Evolutionary conservation across 2,888 invertebrate species (phyloP).

Genomic region (Ceramica pisi): DNA sequence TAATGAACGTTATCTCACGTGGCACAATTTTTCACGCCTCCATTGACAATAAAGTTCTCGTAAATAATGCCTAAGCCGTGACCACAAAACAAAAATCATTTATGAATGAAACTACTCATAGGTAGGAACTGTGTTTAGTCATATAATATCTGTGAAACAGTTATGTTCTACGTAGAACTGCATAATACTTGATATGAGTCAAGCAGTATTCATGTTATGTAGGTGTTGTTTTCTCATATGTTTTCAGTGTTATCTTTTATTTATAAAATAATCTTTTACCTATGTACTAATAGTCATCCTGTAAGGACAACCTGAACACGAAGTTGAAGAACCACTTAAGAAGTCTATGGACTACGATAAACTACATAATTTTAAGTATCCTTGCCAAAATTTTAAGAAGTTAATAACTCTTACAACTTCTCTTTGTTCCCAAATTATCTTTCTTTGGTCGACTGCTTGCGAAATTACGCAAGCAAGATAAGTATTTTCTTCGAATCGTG

Average conservation of each 20-base stretch:
- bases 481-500: conserved; percentile 36
- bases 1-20: conserved; percentile 68
- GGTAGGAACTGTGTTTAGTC: conserved; percentile 81
- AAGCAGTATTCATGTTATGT: conserved; percentile 62
- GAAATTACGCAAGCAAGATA: conserved; percentile 49
- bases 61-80: conserved; percentile 43
- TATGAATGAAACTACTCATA: conserved; percentile 85
- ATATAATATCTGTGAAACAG: conserved; percentile 77
- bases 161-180: conserved; percentile 75
- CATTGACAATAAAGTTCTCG: conserved; percentile 47
- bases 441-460: conserved; percentile 9
- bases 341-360: not conserved
- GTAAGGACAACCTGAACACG: not conserved
- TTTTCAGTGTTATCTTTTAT: conserved; percentile 31
- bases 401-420: not conserved
- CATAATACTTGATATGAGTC: conserved; percentile 76
- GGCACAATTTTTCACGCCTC: conserved; percentile 60
- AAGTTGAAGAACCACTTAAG: not conserved
- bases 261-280: conserved; percentile 20
- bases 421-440: conserved; percentile 25
- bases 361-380: not conserved
- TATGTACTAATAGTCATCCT: conserved; percentile 3
- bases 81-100: conserved; percentile 71
- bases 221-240: conserved; percentile 54
- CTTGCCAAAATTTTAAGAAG: not conserved